Evolutionary conservation across 2,797 vertebrate species (phyloP).

Genomic region (Rhinogobio ventralis): DNA sequence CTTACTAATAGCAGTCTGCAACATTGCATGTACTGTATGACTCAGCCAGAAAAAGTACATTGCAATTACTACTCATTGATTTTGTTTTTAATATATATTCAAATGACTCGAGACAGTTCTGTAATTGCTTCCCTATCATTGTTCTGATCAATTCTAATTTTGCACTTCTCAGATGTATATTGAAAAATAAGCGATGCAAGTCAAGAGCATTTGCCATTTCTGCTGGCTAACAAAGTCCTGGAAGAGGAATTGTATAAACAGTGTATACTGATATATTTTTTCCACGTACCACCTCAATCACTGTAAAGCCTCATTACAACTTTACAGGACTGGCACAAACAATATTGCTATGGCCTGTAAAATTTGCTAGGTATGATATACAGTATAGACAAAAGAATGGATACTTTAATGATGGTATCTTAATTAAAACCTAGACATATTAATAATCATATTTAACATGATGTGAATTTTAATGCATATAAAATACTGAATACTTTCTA

Average conservation of each 20-base stretch:
- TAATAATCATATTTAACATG: background rate
- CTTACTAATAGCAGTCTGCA: conserved; percentile 15
- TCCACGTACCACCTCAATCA: background rate
- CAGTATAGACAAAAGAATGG: background rate
- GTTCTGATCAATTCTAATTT: conserved; percentile 65
- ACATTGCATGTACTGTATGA: background rate
- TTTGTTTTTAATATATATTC: conserved; percentile 69
- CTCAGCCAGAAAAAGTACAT: conserved; percentile 31
- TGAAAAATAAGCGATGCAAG: conserved; percentile 55
- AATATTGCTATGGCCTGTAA: background rate
- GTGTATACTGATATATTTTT: background rate
- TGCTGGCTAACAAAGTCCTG: conserved; percentile 25
- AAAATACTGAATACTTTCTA: background rate
- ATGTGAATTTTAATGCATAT: background rate
- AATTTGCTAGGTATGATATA: background rate
- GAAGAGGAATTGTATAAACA: background rate
- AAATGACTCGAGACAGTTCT: conserved; percentile 63
- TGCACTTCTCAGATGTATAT: conserved; percentile 54
- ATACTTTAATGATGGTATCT: background rate
- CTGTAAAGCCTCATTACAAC: background rate
- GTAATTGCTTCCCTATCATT: conserved; percentile 51
- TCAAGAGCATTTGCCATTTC: background rate
- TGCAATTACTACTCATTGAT: conserved; percentile 63
- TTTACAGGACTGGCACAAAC: background rate
- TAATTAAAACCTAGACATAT: background rate